These are phyloP conservation scores for Oscarella lobularis DNA, from an alignment of 37 sponge, comb jelly and placozoan species.

Conservation along the genomic window DNA sequence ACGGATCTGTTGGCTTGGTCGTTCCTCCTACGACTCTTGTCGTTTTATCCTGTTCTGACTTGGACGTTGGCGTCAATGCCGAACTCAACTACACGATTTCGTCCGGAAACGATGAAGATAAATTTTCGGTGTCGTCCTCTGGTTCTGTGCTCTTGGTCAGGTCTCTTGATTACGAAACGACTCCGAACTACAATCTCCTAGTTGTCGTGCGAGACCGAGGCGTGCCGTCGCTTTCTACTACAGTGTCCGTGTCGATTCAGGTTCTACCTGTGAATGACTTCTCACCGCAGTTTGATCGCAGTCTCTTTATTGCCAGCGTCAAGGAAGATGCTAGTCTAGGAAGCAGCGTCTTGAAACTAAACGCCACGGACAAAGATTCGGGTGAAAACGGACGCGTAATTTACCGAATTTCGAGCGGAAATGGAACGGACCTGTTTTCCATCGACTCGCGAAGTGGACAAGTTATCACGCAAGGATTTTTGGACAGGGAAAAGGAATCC, in stretches of 20 bases:
- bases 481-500: slow-evolving; percentile 2
- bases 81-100: background rate
- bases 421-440: background rate
- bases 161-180: background rate
- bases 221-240: background rate
- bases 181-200: background rate
- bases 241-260: slow-evolving; percentile 8
- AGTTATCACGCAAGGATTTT: slow-evolving; percentile 6
- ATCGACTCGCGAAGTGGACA: slow-evolving; percentile 9
- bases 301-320: slow-evolving; percentile 18
- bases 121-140: background rate
- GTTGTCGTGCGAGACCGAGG: background rate
- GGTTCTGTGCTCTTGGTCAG: background rate
- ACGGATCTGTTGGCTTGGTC: background rate
- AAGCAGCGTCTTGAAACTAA: slow-evolving; percentile 11
- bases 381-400: slow-evolving; percentile 33
- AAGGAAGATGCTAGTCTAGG: slow-evolving; percentile 36
- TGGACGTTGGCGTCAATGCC: background rate
- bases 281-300: slow-evolving; percentile 21
- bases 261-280: slow-evolving; percentile 50
- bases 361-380: slow-evolving; percentile 38
- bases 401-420: slow-evolving; percentile 7
- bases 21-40: no score
- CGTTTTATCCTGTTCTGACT: background rate
- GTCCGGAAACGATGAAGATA: background rate